Evolutionary conservation across 1,140 invertebrate species (phyloP), one percentile per base, ranked within the genome.

Genomic region (Helicoverpa armigera): DNA sequence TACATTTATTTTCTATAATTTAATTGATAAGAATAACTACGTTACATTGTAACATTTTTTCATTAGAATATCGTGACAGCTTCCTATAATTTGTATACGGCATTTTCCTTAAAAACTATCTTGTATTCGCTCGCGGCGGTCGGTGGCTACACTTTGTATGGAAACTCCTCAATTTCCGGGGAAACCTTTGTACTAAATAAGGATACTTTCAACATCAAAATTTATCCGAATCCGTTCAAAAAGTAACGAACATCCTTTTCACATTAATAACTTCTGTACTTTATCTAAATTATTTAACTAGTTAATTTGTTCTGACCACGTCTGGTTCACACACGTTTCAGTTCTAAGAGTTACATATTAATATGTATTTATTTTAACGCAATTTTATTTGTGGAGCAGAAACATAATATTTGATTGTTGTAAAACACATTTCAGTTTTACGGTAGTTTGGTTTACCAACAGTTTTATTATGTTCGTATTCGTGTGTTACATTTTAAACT

Each of bases 191-290:
- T 67, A 43, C 43, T 67, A 67, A 67, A 67, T 67, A 50, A 50
- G 63, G 63, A 67, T 67, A 67, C 43, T 67, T 67, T 67, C 63
- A 12, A 50, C 63, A 50, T 50, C 63, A 67, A 67, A 67, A 67
- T 50, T 67, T 35, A 50, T 67, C 43, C 43, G 48, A 67, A 67
- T 67, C 43, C 16, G 63, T 67, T 67, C 63, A 48, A 67, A 35
- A 67, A 67, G 43, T 67, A 50, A 67, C 63, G 18, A 50, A 67
- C 35, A 67, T 67, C n/a, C 35, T 16, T 67, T 67, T 67, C 63
- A 12, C 63, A 67, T 67, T 67, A 50, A 48, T 67, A 35, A 43
- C 35, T 13, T 35, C 10, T 67, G 29, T 50, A 18, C 48, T 67
- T 35, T 50, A 67, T 67, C 48, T 67, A 5, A 58, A 58, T 58